Evolutionary conservation across 2,113 vertebrate genomes (phyloP), one percentile per base, ranked within the genome.

Genomic region (Pygathrix nemaeus): DNA sequence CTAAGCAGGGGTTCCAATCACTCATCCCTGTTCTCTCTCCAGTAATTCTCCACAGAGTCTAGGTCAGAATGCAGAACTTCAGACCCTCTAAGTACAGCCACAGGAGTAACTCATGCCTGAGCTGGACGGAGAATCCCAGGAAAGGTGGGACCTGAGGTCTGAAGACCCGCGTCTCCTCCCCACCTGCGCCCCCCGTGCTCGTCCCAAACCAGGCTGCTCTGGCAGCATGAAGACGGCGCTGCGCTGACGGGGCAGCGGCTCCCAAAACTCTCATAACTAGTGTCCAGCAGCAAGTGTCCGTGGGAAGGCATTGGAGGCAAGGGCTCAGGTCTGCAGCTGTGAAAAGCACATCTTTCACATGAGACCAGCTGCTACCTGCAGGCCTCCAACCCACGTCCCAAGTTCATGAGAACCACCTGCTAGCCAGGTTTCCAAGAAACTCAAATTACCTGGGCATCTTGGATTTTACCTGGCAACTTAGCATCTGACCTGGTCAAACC

Each of bases 191-290:
- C 45, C 45, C 68, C 32, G 0, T 0, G 11, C 6, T 14, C 38
- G 1, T 17, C 76, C 4, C 7, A 1, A 64, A 6, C 64, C 73
- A 8, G 0, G 40, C 64, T 4, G 3, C 17, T 6, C 27, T n/a
- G 2, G 23, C 48, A 32, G 0, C 2, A 0, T 17, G 75, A 32
- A 4, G 9, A 61, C 0, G 3, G 40, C 0, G 17, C 78, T 38
- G 14, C 8, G 0, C 40, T 17, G 0, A 17, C 0, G 5, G 55
- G 1, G 1, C 14, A 9, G 32, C 21, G 2, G 20, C 2, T 7
- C n/a, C 13, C 8, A 30, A 20, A 32, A 25, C 38, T 9, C 48
- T 32, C 8, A 0, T 2, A 2, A 30, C 27, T 13, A 3, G 2
- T 23, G 48, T n/a, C 68, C 73, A 50, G 14, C 30, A 38, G 23